Evolutionary conservation across 2,888 invertebrate genomes (phyloP), one percentile per base, ranked within the genome.

Genomic region (Ophion ventricosus): DNA sequence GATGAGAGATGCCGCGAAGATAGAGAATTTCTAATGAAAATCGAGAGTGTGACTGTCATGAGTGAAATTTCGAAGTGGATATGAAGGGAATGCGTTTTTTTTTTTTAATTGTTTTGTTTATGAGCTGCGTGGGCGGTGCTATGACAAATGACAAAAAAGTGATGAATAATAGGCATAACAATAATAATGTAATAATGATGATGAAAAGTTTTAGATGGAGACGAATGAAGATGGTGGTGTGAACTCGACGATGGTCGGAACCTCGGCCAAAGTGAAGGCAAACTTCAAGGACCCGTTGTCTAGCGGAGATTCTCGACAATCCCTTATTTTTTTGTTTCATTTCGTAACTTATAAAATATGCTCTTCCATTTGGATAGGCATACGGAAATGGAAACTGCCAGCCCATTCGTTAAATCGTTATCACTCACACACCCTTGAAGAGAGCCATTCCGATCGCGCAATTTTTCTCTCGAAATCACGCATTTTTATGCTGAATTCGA

Each of bases 251-350:
- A 86, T 90, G 90, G 90, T 89, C 91, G 90, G 92, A 92, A 93
- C 92, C 93, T 90, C 93, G 91, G 93, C 93, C 91, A 93, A 93
- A 93, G 92, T 92, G 87, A 90, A 90, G 91, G 88, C 74, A 23
- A 70, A 79, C 80, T 80, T 67, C 20, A 83, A 80, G 25, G 87
- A 88, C 88, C 87, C 86, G 2, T 88, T 88, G 92, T 93, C 92
- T 93, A 92, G 92, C 92, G 92, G 92, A 92, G 92, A 89, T 93
- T 93, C 92, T 86, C 90, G 91, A 88, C 91, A 88, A 88, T 87
- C 78, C 70, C 59, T 70, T 81, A 35, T 56, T 57, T 56, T 54
- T 64, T 61, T 40, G 59, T 40, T 69, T 29, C 29, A 25, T 67
- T 61, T 35, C 57, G n/a, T 23, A 25, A 25, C 40, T 61, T 14